phyloP scores from a whole-genome alignment of 2,888 invertebrate species.

The Encarsia formosa region DNA sequence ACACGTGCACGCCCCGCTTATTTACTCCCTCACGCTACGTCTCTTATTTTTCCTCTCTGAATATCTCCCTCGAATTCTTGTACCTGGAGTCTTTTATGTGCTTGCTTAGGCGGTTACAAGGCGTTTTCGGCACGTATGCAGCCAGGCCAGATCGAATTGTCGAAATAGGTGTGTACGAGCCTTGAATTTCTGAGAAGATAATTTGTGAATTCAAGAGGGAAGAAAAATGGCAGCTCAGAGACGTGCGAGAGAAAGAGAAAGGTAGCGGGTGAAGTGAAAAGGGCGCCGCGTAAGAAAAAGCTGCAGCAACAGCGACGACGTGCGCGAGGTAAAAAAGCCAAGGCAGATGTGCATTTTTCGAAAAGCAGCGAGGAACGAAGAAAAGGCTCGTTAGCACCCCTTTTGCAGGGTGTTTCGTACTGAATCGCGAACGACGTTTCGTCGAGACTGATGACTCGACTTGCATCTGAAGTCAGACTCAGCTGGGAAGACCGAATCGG shows the following conservation, averaged over 20 bases:
- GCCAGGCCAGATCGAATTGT: slow-evolving; percentile 49
- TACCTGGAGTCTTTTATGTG: too few relatives aligned
- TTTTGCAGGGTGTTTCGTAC: slow-evolving; percentile 8
- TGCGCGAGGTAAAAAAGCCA: slow-evolving; percentile 7
- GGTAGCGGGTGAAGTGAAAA: not conserved
- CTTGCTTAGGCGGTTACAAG: slow-evolving; percentile 7
- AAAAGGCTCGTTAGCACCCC: slow-evolving; percentile 32
- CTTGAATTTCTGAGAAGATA: slow-evolving; percentile 48
- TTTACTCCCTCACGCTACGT: not conserved
- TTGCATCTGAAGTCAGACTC: slow-evolving; percentile 6
- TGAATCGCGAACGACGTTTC: slow-evolving; percentile 15
- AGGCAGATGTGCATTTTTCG: slow-evolving; percentile 29
- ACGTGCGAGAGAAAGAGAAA: not conserved
- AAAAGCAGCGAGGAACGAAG: slow-evolving; percentile 30
- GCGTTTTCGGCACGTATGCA: slow-evolving; percentile 31
- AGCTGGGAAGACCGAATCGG: too few relatives aligned
- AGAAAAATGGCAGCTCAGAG: slow-evolving; percentile 29
- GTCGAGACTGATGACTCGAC: slow-evolving; percentile 8
- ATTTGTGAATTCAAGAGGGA: slow-evolving; percentile 38
- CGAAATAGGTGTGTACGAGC: slow-evolving; percentile 46
- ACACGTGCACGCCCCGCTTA: too few relatives aligned
- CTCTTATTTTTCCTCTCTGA: slow-evolving; percentile 11
- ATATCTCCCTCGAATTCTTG: too few relatives aligned
- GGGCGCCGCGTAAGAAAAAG: slow-evolving; percentile 2
- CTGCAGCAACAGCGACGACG: not conserved